phyloP scores from a whole-genome alignment of 2,113 vertebrate genomes.

The Ochotona curzoniae region DNA sequence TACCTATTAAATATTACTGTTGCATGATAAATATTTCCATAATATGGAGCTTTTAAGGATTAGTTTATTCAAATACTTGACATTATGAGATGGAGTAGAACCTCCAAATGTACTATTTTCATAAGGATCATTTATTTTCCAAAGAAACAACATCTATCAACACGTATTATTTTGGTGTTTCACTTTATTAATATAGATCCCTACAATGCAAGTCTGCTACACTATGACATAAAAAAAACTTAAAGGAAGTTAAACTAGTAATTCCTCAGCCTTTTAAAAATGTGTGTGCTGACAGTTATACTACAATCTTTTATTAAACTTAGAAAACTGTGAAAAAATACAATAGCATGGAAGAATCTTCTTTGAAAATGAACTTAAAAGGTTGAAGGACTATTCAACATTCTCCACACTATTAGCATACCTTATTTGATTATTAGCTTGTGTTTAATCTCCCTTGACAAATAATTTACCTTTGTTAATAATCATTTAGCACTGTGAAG shows the following conservation, averaged over 20 bases:
- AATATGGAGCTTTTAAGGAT: not conserved
- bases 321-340: slow-evolving; percentile 77
- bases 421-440: slow-evolving; percentile 77
- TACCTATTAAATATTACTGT: not conserved
- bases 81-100: not conserved
- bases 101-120: slow-evolving; percentile 30
- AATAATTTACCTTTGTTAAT: slow-evolving; percentile 78
- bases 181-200: not conserved
- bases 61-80: slow-evolving; percentile 31
- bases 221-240: not conserved
- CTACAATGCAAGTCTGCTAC: slow-evolving; percentile 32
- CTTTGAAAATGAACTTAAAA: slow-evolving; percentile 75
- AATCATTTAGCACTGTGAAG: slow-evolving; percentile 75
- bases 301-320: slow-evolving; percentile 59
- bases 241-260: slow-evolving; percentile 53
- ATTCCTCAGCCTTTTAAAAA: not conserved
- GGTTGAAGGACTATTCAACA: slow-evolving; percentile 75
- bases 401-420: slow-evolving; percentile 75
- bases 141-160: not conserved
- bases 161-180: not conserved
- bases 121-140: slow-evolving; percentile 34
- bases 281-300: slow-evolving; percentile 22
- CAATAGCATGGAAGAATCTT: slow-evolving; percentile 74
- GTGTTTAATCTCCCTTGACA: slow-evolving; percentile 79
- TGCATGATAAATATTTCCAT: not conserved